Percentiles rank a stretch among this genome's conserved stretches.
Conservation (phyloP, 2,797 vertebrate species). For the Cyprinodon diabolis region DNA sequence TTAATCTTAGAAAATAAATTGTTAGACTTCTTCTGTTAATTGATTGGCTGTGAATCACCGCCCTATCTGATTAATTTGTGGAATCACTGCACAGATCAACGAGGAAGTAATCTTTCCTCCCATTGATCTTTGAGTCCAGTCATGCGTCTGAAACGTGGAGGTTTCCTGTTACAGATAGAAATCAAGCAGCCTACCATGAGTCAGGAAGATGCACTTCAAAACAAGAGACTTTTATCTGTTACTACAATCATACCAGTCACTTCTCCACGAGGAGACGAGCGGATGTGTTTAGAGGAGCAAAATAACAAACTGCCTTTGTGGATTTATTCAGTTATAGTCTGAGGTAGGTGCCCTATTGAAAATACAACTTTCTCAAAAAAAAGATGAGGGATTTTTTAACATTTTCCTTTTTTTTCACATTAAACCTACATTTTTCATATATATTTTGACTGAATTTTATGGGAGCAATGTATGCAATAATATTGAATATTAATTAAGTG, state of each 20-base stretch:
- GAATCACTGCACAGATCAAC: conserved; percentile 17
- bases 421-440: not conserved
- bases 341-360: not conserved
- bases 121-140: conserved; percentile 33
- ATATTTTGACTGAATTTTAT: not conserved
- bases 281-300: conserved; percentile 36
- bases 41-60: conserved; percentile 26
- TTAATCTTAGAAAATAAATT: not conserved
- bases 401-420: not conserved
- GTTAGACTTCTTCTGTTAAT: not conserved
- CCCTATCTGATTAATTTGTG: conserved; percentile 26
- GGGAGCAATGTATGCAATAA: too few relatives aligned
- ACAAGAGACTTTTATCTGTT: conserved; percentile 71
- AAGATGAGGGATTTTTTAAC: not conserved
- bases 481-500: too few relatives aligned
- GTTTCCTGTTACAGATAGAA: conserved; percentile 63
- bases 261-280: conserved; percentile 48
- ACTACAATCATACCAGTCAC: conserved; percentile 43
- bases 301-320: conserved; percentile 2
- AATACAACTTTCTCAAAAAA: too few relatives aligned
- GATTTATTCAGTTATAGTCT: conserved; percentile 12
- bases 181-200: conserved; percentile 45
- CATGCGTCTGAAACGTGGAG: conserved; percentile 24
- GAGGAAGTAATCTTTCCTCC: conserved; percentile 35
- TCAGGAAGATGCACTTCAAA: conserved; percentile 67